Conservation (phyloP, 2,888 invertebrate species). For the Limenitis camilla region DNA sequence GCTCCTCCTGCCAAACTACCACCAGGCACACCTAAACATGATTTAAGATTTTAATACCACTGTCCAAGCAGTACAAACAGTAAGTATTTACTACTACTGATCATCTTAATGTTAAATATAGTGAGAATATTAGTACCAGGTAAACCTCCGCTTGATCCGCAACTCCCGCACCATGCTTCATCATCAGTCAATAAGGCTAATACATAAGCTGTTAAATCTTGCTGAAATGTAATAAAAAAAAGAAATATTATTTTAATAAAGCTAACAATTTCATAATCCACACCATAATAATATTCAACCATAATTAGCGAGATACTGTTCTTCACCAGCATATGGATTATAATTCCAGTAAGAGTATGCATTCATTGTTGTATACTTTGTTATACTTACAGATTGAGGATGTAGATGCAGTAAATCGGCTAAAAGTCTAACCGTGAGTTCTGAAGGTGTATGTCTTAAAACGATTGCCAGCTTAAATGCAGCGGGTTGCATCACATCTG, state of each 20-base stretch:
- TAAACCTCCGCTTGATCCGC: conserved; percentile 29
- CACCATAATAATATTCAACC: too few relatives aligned
- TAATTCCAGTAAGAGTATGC: not conserved
- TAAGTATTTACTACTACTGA: too few relatives aligned
- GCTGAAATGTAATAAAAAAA: conserved; percentile 35
- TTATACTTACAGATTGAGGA: conserved; percentile 50
- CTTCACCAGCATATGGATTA: not conserved
- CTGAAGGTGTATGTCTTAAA: conserved; percentile 56
- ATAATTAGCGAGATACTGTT: too few relatives aligned
- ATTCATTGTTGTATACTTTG: too few relatives aligned
- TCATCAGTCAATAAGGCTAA: conserved; percentile 62
- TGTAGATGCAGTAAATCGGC: conserved; percentile 49
- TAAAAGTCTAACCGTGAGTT: conserved; percentile 44
- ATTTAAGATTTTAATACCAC: not conserved
- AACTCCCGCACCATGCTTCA: conserved; percentile 44
- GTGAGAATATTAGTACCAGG: conserved; percentile 1
- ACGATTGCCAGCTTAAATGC: conserved; percentile 63
- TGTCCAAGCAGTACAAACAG: not conserved
- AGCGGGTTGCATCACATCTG: conserved; percentile 56
- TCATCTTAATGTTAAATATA: too few relatives aligned
- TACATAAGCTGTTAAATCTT: conserved; percentile 58
- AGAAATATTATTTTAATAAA: too few relatives aligned
- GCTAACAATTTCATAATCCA: too few relatives aligned
- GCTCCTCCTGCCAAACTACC: conserved; percentile 26
- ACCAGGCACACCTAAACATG: conserved; percentile 3